phyloP scores from a whole-genome alignment of 2,888 invertebrate species.

The Cylloceria caligata region DNA sequence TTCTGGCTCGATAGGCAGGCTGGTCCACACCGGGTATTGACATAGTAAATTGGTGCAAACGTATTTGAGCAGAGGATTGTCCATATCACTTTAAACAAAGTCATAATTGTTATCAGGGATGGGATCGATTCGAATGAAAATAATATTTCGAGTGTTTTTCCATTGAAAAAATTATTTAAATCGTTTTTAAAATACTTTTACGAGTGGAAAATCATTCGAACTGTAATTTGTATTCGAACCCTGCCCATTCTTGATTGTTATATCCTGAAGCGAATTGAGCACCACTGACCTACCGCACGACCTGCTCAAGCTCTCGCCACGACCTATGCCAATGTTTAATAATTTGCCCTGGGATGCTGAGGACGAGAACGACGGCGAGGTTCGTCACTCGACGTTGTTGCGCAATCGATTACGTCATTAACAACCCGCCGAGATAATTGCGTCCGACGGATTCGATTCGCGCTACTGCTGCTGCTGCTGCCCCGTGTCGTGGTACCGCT shows the following conservation, averaged over 20 bases:
- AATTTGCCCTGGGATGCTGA: slow-evolving; percentile 52
- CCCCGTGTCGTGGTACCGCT: slow-evolving; percentile 9
- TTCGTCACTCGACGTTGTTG: slow-evolving; percentile 61
- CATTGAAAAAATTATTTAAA: too few species aligned
- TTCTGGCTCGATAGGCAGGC: too few species aligned
- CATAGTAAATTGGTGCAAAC: background rate
- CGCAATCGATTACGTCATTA: slow-evolving; percentile 71
- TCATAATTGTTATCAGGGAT: too few species aligned
- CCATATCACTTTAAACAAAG: background rate
- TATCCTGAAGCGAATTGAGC: slow-evolving; percentile 42
- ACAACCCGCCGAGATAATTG: slow-evolving; percentile 61
- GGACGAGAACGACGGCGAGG: slow-evolving; percentile 51
- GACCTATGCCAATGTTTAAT: slow-evolving; percentile 66
- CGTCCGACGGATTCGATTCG: slow-evolving; percentile 59
- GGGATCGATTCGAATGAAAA: too few species aligned
- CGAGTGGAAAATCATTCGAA: too few species aligned
- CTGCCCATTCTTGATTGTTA: background rate
- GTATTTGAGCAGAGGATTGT: background rate
- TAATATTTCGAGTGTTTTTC: too few species aligned
- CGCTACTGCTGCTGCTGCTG: slow-evolving; percentile 15
- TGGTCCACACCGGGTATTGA: too few species aligned
- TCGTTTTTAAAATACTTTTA: too few species aligned
- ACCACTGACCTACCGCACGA: slow-evolving; percentile 56
- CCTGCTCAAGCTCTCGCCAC: slow-evolving; percentile 31
- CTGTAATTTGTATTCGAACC: too few species aligned